phyloP scores from a whole-genome alignment of 2,888 invertebrate genomes.

The Drosophila longiperda region DNA sequence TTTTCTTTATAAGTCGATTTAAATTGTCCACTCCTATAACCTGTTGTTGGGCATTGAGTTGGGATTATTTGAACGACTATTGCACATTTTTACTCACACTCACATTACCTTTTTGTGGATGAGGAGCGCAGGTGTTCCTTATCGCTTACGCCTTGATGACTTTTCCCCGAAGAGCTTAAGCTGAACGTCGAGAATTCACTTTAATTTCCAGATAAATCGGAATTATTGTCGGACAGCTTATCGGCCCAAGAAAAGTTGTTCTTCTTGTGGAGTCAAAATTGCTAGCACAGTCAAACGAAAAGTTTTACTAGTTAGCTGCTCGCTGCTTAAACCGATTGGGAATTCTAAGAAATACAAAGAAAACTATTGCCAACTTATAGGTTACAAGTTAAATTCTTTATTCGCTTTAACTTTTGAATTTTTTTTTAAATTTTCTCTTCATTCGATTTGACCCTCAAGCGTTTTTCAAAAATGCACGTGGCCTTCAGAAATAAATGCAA shows the following conservation, averaged over 20 bases:
- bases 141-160: conserved; percentile 19
- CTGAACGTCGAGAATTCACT: conserved; percentile 25
- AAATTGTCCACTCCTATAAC: conserved; percentile 34
- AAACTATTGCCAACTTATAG: conserved; percentile 31
- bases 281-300: background rate
- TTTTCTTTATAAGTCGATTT: conserved; percentile 43
- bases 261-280: background rate
- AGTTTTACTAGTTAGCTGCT: background rate
- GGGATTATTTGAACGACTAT: background rate
- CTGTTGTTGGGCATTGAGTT: background rate
- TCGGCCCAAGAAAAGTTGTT: conserved; percentile 34
- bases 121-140: conserved; percentile 31
- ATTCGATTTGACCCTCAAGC: conserved; percentile 2
- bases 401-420: background rate
- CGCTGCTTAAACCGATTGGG: conserved; percentile 14
- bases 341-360: conserved; percentile 10
- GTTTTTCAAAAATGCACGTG: conserved; percentile 16
- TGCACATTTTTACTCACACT: conserved; percentile 2
- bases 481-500: conserved; percentile 25
- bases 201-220: conserved; percentile 33
- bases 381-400: conserved; percentile 12
- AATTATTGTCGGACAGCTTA: conserved; percentile 30
- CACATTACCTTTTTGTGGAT: conserved; percentile 35
- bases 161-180: conserved; percentile 36
- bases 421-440: background rate